Conservation (phyloP, 2,113 vertebrate species). For the Athene noctua region DNA sequence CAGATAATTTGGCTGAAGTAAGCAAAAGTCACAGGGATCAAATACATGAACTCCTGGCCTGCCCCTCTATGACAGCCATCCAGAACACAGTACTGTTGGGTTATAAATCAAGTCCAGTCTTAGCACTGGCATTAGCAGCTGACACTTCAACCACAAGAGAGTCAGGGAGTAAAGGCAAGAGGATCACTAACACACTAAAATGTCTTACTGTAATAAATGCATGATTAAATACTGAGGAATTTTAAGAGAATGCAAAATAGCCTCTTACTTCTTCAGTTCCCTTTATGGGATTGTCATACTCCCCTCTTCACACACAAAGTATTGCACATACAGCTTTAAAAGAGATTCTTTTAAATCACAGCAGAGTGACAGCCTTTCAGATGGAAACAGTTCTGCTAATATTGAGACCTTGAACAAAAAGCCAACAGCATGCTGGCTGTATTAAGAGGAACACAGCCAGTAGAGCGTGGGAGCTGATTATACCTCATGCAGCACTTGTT, state of each 20-base stretch:
- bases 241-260: neutral
- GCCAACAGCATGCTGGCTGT: neutral
- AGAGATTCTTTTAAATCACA: neutral
- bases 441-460: neutral
- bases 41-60: neutral
- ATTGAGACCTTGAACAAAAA: neutral
- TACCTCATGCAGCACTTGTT: neutral
- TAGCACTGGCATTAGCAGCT: neutral
- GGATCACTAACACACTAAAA: neutral
- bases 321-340: neutral
- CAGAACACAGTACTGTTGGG: neutral
- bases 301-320: neutral
- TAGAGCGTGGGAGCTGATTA: neutral
- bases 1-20: neutral
- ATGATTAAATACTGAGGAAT: neutral
- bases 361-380: neutral
- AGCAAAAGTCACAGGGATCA: neutral
- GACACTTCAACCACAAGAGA: neutral
- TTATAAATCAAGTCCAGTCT: neutral
- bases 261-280: neutral
- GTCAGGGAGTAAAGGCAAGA: neutral
- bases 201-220: neutral
- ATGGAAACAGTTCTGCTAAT: neutral
- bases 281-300: neutral
- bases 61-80: neutral